Evolutionary conservation across 2,113 vertebrate species (phyloP).

Genomic region (Pleuronectes platessa): DNA sequence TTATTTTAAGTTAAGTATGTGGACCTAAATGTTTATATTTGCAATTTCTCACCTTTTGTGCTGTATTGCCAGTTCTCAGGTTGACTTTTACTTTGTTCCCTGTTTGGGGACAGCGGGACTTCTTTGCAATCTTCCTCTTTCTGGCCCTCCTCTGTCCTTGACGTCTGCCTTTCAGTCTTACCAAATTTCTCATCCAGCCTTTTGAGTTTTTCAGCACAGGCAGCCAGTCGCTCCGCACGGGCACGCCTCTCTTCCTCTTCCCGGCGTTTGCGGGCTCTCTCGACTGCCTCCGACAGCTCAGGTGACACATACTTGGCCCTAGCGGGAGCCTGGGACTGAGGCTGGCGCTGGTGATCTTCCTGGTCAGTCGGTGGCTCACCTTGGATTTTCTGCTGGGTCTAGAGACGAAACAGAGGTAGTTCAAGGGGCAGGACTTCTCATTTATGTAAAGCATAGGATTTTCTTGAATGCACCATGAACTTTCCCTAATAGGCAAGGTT

Average conservation of each 20-base stretch:
- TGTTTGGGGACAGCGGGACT: slow-evolving; percentile 73
- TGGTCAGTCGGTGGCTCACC: slow-evolving; percentile 87
- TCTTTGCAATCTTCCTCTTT: slow-evolving; percentile 81
- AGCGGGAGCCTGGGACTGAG: slow-evolving; percentile 69
- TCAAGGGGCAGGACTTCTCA: neutral
- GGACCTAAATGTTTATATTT: neutral
- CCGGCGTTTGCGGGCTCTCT: slow-evolving; percentile 90
- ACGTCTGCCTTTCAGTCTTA: slow-evolving; percentile 86
- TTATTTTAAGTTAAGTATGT: neutral
- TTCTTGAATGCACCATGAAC: too few species aligned
- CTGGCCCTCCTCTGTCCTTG: slow-evolving; percentile 81
- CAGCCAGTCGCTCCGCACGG: slow-evolving; percentile 93
- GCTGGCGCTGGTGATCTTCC: slow-evolving; percentile 84
- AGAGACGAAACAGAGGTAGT: slow-evolving; percentile 4
- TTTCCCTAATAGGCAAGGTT: too few species aligned
- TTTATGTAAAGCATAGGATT: neutral
- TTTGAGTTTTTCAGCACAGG: slow-evolving; percentile 97
- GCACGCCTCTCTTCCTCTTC: slow-evolving; percentile 95
- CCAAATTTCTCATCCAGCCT: slow-evolving; percentile 95
- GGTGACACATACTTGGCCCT: slow-evolving; percentile 91
- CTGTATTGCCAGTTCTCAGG: slow-evolving; percentile 84
- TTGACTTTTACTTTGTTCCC: slow-evolving; percentile 76
- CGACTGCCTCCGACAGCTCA: slow-evolving; percentile 94
- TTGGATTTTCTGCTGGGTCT: slow-evolving; percentile 84
- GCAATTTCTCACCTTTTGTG: slow-evolving; percentile 83